Conservation (phyloP, 1,140 invertebrate genomes). For the Teleopsis dalmanni region DNA sequence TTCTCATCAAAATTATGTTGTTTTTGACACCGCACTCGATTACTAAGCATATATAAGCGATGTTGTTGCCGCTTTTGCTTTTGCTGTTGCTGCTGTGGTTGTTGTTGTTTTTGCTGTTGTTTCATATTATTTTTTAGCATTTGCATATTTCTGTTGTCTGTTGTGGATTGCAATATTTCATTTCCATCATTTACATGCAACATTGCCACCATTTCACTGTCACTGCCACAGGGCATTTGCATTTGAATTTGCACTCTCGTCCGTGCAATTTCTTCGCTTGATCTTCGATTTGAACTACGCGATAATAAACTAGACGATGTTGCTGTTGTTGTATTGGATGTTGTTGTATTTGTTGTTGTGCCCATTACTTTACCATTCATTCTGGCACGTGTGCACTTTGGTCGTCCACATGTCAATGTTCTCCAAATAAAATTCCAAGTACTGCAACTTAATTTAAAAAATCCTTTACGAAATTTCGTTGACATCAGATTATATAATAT, state of each 20-base stretch:
- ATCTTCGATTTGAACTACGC: conserved; percentile 32
- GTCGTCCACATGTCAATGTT: conserved; percentile 22
- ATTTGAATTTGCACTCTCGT: conserved; percentile 35
- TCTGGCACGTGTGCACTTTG: conserved; percentile 10
- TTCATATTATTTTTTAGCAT: no score
- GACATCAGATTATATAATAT: conserved; percentile 86
- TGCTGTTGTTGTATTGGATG: conserved; percentile 20
- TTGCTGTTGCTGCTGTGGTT: no score
- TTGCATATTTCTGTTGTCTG: no score
- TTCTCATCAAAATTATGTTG: no score
- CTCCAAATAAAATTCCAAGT: conserved; percentile 24
- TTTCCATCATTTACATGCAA: conserved; percentile 15
- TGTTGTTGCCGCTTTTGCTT: no score
- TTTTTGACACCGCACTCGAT: no score
- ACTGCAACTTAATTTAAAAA: conserved; percentile 56
- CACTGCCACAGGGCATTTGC: conserved; percentile 31
- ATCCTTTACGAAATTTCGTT: conserved; percentile 82
- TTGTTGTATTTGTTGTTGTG: conserved; percentile 18
- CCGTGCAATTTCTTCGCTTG: conserved; percentile 31
- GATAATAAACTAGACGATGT: conserved; percentile 37
- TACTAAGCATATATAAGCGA: no score
- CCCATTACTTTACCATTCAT: conserved; percentile 24
- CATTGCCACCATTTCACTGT: conserved; percentile 37
- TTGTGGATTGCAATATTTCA: no score
- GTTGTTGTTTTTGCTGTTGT: no score